Conservation (phyloP, 2,888 invertebrate genomes). For the Noctua pronuba region DNA sequence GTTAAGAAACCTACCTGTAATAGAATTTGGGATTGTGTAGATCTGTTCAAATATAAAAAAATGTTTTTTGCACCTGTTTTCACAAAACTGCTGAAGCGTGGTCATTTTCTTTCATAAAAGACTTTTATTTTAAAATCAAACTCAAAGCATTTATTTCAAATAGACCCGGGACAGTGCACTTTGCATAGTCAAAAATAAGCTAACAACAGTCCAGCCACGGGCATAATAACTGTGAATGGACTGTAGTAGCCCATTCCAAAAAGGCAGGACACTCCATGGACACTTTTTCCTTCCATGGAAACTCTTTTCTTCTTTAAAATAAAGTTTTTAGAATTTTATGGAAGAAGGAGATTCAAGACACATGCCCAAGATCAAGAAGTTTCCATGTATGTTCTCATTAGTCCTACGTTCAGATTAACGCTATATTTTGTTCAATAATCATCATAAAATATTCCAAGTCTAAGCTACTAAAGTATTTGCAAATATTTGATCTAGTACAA, state of each 20-base stretch:
- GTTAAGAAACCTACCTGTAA: neutral
- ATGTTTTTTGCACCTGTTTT: neutral
- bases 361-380: neutral
- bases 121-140: too few relatives aligned
- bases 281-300: too few relatives aligned
- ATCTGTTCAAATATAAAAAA: neutral
- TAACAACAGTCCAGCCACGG: too few relatives aligned
- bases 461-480: slow-evolving; percentile 1
- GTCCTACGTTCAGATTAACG: neutral
- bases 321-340: neutral
- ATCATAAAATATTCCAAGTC: neutral
- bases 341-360: neutral
- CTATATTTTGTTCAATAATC: neutral
- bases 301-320: neutral
- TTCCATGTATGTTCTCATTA: neutral
- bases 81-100: neutral
- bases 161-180: too few relatives aligned
- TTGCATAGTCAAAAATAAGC: too few relatives aligned
- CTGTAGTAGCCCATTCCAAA: too few relatives aligned
- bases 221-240: too few relatives aligned
- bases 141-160: too few relatives aligned
- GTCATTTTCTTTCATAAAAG: too few relatives aligned
- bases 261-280: too few relatives aligned
- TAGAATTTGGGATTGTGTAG: neutral
- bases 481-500: slow-evolving; percentile 12